A percentile compares a stretch with the other conserved stretches of the same genome.
These are phyloP conservation scores for Amblyraja radiata DNA, from an alignment of 2,797 vertebrate genomes.

Conservation along the genomic window DNA sequence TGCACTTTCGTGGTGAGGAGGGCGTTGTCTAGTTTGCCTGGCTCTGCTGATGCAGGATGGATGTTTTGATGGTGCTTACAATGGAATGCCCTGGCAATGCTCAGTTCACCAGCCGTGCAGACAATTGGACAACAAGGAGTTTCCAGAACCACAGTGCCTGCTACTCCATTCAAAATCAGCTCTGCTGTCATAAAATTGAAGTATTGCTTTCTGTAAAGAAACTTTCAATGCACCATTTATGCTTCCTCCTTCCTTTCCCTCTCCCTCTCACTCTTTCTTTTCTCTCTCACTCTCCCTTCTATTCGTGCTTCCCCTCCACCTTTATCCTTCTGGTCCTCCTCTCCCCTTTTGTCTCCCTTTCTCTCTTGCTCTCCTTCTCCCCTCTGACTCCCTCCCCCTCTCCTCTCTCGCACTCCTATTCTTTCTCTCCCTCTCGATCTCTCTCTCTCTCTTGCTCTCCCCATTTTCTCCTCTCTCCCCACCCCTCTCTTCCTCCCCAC, in stretches of 20 bases:
- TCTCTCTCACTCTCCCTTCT: neutral
- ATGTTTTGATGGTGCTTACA: neutral
- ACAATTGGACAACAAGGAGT: neutral
- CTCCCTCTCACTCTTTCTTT: neutral
- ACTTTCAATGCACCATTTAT: neutral
- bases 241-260: neutral
- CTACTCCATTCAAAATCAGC: neutral
- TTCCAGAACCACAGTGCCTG: constrained; percentile 22
- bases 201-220: neutral
- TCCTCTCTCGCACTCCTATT: neutral
- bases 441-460: neutral
- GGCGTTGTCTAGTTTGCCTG: neutral
- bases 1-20: too few relatives aligned
- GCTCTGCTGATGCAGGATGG: neutral
- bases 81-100: neutral
- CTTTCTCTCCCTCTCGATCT: neutral
- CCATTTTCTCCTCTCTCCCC: too few relatives aligned
- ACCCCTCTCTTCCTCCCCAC: neutral
- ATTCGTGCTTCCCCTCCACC: neutral
- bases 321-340: neutral
- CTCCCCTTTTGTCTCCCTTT: neutral
- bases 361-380: neutral
- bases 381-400: too few relatives aligned
- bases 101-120: too few relatives aligned
- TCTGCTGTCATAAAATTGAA: neutral